phyloP scores from a whole-genome alignment of 2,888 invertebrate species.

The Zele albiditarsus region DNA sequence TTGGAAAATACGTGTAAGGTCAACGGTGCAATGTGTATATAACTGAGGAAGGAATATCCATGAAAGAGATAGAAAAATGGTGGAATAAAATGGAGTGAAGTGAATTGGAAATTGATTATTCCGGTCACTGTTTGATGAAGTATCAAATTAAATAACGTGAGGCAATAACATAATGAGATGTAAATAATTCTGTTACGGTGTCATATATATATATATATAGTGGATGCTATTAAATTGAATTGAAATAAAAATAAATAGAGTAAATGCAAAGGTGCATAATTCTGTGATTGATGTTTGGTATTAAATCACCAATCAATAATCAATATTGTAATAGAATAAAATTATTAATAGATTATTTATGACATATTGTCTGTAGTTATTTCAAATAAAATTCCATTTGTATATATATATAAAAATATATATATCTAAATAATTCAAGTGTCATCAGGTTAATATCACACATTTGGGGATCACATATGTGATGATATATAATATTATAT shows the following conservation, averaged over 20 bases:
- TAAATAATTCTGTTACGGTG: background rate
- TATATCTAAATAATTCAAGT: conserved; percentile 62
- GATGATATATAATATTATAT: conserved; percentile 29
- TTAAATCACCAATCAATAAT: too few species aligned
- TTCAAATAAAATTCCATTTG: background rate
- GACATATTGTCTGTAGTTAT: background rate
- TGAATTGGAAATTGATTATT: background rate
- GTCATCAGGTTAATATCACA: conserved; percentile 57
- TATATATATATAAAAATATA: background rate
- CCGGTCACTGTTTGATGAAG: background rate
- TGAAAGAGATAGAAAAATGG: too few species aligned
- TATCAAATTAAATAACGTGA: background rate
- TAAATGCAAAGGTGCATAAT: too few species aligned
- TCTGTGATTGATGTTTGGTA: too few species aligned
- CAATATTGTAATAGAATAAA: too few species aligned
- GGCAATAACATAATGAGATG: background rate
- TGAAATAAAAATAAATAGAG: too few species aligned
- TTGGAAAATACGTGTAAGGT: background rate
- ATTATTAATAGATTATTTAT: background rate
- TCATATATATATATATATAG: too few species aligned
- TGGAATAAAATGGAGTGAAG: background rate
- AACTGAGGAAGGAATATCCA: too few species aligned
- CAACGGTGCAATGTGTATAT: background rate
- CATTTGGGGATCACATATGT: conserved; percentile 57
- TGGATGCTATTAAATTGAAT: too few species aligned